Conservation (phyloP, 1,140 invertebrate species). For the Globodera ellingtonae region DNA sequence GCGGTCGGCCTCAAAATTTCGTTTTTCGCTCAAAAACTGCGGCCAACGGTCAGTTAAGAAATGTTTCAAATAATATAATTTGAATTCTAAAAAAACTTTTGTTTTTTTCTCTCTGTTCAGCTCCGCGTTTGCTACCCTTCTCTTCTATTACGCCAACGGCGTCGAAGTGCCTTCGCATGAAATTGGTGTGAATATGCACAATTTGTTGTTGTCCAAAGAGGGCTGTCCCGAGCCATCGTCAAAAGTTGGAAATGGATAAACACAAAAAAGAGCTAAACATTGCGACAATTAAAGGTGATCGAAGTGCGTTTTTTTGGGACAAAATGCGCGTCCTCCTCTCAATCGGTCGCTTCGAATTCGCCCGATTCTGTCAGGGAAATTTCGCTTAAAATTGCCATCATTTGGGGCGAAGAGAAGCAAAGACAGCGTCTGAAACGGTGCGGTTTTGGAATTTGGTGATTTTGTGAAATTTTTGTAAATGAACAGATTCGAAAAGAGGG, state of each 20-base stretch:
- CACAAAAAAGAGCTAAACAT: not conserved
- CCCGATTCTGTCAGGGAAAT: conserved; percentile 5
- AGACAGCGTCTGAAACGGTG: conserved; percentile 23
- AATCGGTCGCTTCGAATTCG: conserved; percentile 8
- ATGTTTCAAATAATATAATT: not conserved
- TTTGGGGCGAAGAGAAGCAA: conserved; percentile 26
- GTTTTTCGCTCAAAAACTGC: conserved; percentile 16
- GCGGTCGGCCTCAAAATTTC: conserved; percentile 5
- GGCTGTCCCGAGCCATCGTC: not conserved
- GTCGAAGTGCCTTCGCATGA: not conserved
- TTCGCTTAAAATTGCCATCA: conserved; percentile 13
- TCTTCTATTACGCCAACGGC: conserved; percentile 3
- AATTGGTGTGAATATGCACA: conserved; percentile 9
- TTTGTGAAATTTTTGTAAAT: too few relatives aligned
- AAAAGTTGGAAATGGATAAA: not conserved
- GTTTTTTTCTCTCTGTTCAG: not conserved
- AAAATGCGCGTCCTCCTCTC: not conserved
- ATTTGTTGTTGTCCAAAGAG: not conserved
- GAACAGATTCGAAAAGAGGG: conserved; percentile 14
- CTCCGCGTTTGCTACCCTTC: conserved; percentile 11
- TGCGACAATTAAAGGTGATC: not conserved
- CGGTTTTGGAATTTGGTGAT: not conserved
- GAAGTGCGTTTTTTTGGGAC: conserved; percentile 3
- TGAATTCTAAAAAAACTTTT: not conserved
- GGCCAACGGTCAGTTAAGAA: conserved; percentile 3